Evolutionary conservation across 1,140 invertebrate genomes (phyloP).

Genomic region (Ganaspis sp.): DNA sequence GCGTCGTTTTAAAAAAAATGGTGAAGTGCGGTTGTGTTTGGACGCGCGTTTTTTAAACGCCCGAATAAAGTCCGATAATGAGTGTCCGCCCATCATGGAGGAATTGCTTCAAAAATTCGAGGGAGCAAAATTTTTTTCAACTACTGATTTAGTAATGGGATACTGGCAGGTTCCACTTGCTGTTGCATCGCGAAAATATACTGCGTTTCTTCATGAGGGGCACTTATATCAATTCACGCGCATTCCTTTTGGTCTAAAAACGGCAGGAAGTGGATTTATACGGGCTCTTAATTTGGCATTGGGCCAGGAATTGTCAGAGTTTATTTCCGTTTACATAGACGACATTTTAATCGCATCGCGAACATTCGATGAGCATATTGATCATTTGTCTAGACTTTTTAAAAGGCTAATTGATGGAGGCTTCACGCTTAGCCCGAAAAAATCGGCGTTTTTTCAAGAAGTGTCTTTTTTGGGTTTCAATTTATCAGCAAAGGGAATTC

Average conservation of each 20-base stretch:
- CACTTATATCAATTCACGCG: conserved; percentile 54
- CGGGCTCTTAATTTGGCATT: conserved; percentile 56
- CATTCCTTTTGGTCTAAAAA: conserved; percentile 67
- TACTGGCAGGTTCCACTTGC: no score
- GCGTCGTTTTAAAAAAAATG: no score
- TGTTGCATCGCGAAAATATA: conserved; percentile 55
- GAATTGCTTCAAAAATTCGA: conserved; percentile 57
- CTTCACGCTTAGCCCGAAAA: conserved; percentile 49
- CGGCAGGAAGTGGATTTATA: no score
- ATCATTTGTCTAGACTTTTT: conserved; percentile 48
- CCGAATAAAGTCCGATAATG: conserved; percentile 54
- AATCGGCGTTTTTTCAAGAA: conserved; percentile 46
- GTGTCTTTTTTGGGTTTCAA: conserved; percentile 53
- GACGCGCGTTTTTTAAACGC: conserved; percentile 61
- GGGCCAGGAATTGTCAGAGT: conserved; percentile 56
- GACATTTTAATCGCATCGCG: conserved; percentile 49
- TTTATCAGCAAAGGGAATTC: conserved; percentile 51
- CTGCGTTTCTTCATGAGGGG: conserved; percentile 58
- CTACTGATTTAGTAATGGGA: conserved; percentile 59
- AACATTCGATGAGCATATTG: conserved; percentile 45
- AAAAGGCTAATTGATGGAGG: conserved; percentile 40
- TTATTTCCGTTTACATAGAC: conserved; percentile 44
- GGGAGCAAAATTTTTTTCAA: conserved; percentile 49
- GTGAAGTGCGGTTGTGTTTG: no score
- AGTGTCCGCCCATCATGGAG: conserved; percentile 52